Evolutionary conservation across 2,797 vertebrate genomes (phyloP).

Genomic region (Tangara arthus): DNA sequence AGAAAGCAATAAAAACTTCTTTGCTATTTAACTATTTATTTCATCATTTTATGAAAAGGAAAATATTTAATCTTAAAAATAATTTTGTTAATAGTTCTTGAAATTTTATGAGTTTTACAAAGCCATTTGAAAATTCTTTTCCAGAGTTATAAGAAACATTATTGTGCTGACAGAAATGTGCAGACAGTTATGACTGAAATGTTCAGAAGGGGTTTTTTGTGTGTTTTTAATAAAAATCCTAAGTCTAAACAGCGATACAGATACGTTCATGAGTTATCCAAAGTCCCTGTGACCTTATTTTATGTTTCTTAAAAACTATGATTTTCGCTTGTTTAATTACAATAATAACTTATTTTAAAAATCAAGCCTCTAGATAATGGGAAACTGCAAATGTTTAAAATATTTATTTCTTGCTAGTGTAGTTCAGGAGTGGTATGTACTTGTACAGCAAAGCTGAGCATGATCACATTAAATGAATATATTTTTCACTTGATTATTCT

Average conservation of each 20-base stretch:
- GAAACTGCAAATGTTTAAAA: background rate
- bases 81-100: background rate
- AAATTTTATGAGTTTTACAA: background rate
- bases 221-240: background rate
- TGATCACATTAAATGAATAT: constrained; percentile 65
- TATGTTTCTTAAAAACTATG: background rate
- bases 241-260: background rate
- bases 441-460: background rate
- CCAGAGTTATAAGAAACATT: background rate
- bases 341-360: constrained; percentile 16
- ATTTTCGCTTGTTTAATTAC: background rate
- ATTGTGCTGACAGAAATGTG: background rate
- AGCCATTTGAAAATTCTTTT: background rate
- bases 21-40: background rate
- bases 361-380: background rate
- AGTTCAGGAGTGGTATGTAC: constrained; percentile 13
- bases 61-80: background rate
- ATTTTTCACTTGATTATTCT: constrained; percentile 63
- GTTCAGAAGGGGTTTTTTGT: background rate
- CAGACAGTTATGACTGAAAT: background rate
- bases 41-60: background rate
- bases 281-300: background rate
- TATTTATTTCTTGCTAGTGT: background rate
- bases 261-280: background rate
- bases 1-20: background rate